Evolutionary conservation across 1,140 invertebrate genomes (phyloP).

Genomic region (Nautilus pompilius): DNA sequence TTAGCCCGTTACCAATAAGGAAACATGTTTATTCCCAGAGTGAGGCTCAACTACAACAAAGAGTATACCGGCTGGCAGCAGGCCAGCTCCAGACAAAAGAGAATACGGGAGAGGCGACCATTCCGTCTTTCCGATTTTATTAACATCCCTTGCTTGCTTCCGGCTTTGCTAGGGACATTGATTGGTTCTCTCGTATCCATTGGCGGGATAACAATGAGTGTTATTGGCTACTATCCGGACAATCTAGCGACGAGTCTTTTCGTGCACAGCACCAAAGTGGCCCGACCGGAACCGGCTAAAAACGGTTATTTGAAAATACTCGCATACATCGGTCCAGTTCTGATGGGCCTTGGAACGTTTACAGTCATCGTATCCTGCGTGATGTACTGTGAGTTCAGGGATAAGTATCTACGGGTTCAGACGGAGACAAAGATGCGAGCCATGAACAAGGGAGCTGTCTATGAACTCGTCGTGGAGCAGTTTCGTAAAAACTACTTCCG

Average conservation of each 20-base stretch:
- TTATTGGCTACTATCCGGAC: constrained; percentile 21
- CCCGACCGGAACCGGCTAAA: neutral
- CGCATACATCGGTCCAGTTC: constrained; percentile 35
- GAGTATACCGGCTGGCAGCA: neutral
- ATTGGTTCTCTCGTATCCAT: constrained; percentile 23
- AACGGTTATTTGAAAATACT: constrained; percentile 17
- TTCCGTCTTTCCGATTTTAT: constrained; percentile 26
- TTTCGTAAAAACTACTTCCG: constrained; percentile 45
- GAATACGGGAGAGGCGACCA: constrained; percentile 9
- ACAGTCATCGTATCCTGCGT: constrained; percentile 40
- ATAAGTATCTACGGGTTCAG: constrained; percentile 37
- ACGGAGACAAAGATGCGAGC: constrained; percentile 10
- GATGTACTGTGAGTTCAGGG: constrained; percentile 46
- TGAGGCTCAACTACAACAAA: neutral
- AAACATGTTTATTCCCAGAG: neutral
- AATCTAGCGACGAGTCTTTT: constrained; percentile 10
- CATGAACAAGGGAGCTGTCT: constrained; percentile 28
- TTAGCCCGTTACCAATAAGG: too few relatives aligned
- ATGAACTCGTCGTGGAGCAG: constrained; percentile 36
- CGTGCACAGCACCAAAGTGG: constrained; percentile 14
- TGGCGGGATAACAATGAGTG: constrained; percentile 16
- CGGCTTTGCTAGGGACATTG: constrained; percentile 21
- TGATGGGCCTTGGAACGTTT: constrained; percentile 45
- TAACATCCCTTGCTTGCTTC: constrained; percentile 32
- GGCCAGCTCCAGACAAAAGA: neutral